Evolutionary conservation across 2,113 vertebrate genomes (phyloP), one percentile per base, ranked within the genome.

Genomic region (Crotalus horridus): DNA sequence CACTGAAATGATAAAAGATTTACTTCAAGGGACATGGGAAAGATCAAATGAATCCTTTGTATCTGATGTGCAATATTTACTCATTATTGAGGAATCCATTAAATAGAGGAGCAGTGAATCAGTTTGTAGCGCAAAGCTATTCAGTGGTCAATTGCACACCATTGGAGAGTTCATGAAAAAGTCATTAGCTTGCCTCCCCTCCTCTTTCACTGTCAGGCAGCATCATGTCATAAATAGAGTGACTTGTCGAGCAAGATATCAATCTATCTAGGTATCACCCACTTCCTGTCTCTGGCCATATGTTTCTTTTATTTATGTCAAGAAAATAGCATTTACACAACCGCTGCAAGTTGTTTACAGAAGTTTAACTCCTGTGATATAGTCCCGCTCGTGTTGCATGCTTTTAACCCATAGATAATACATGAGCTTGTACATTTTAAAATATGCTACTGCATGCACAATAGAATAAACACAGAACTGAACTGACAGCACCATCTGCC

Each of bases 301-400:
- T 99, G 98, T 98, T 98, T 98, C 97, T 97, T 97, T 98, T 98
- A 97, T 98, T 98, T 98, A 97, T 98, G 98, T 98, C 98, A 98
- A 98, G 97, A 98, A 98, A 98, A 98, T 97, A 98, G 97, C 98
- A 97, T 98, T 98, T 98, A 97, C 98, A 98, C 97, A 98, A 96
- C 95, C 95, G 92, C 97, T 97, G 96, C 96, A 97, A 95, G 97
- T 97, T 98, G 98, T 98, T 98, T 98, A 98, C 98, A 98, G 97
- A 98, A 97, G 98, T 98, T 98, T 97, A 97, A 97, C 97, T 98
- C 97, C 97, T 98, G 96, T 97, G 98, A 97, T 97, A 97, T 95
- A 97, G 96, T 96, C 94, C 96, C 87, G 93, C 96, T 97, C 97
- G 96, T 97, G 97, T 98, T 97, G 97, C 97, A 97, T 97, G 98